phyloP scores from a whole-genome alignment of 1,140 invertebrate genomes.

The Drosophila persimilis region DNA sequence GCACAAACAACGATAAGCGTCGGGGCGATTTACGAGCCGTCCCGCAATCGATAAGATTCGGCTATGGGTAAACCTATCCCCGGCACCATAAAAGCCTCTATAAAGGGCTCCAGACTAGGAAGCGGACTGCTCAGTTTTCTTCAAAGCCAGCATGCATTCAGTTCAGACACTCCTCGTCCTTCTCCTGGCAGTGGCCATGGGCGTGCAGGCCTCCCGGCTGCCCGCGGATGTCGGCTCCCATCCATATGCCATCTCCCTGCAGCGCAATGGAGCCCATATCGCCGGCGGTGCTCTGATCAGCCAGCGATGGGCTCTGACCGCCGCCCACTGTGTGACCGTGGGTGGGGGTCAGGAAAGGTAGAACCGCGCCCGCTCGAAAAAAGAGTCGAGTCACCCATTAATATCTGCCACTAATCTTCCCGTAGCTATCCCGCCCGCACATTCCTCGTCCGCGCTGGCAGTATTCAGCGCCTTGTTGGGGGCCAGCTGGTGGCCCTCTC shows the following conservation, averaged over 20 bases:
- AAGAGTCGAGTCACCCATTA: too few relatives aligned
- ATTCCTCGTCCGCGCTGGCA: slow-evolving; percentile 60
- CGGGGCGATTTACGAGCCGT: slow-evolving; percentile 6
- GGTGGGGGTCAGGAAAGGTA: slow-evolving; percentile 65
- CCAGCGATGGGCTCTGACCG: slow-evolving; percentile 41
- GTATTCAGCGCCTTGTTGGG: slow-evolving; percentile 67
- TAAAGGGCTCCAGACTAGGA: slow-evolving; percentile 7
- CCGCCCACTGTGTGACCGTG: slow-evolving; percentile 67
- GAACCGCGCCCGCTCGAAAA: background rate
- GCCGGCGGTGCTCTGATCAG: slow-evolving; percentile 57
- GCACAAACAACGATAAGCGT: background rate
- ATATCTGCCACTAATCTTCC: background rate
- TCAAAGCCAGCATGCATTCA: slow-evolving; percentile 15
- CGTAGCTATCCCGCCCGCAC: slow-evolving; percentile 59
- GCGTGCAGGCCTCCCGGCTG: background rate
- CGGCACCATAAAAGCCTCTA: slow-evolving; percentile 26
- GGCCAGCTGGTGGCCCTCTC: slow-evolving; percentile 56
- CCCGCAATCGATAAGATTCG: slow-evolving; percentile 6
- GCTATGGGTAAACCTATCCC: too few relatives aligned
- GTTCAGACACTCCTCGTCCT: slow-evolving; percentile 10
- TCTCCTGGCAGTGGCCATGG: background rate
- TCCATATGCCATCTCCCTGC: slow-evolving; percentile 66
- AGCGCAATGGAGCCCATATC: slow-evolving; percentile 53
- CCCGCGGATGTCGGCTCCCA: slow-evolving; percentile 57
- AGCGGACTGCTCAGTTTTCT: slow-evolving; percentile 21